phyloP scores from a whole-genome alignment of 2,113 vertebrate genomes.

The Todiramphus chloris region DNA sequence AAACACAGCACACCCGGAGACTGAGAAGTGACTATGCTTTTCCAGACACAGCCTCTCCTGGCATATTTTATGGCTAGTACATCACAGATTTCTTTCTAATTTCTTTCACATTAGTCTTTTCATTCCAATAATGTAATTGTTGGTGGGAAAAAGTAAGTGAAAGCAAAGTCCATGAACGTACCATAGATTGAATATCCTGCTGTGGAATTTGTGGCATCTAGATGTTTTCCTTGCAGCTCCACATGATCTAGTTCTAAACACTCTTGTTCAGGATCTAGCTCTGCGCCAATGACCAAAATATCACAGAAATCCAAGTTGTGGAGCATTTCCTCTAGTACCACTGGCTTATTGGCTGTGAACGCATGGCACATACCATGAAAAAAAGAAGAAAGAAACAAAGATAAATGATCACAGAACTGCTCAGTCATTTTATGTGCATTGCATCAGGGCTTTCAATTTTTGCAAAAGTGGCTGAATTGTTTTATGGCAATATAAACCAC shows the following conservation, averaged over 20 bases:
- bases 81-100: not conserved
- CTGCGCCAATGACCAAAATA: constrained; percentile 88
- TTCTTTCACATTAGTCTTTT: not conserved
- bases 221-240: constrained; percentile 85
- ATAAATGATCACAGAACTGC: not conserved
- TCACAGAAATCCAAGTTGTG: constrained; percentile 98
- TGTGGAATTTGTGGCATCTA: constrained; percentile 94
- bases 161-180: constrained; percentile 46
- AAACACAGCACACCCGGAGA: not conserved
- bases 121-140: not conserved
- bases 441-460: not conserved
- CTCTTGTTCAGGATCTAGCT: constrained; percentile 84
- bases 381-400: not conserved
- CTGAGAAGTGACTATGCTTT: not conserved
- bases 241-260: constrained; percentile 84
- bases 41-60: not conserved
- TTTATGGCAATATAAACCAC: not conserved
- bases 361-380: not conserved
- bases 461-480: not conserved
- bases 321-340: constrained; percentile 86
- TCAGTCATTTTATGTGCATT: not conserved
- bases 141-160: not conserved
- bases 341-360: constrained; percentile 73
- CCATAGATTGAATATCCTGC: constrained; percentile 95
- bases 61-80: not conserved